Conservation (phyloP, 2,113 vertebrate genomes). For the Ageneiosus marmoratus region DNA sequence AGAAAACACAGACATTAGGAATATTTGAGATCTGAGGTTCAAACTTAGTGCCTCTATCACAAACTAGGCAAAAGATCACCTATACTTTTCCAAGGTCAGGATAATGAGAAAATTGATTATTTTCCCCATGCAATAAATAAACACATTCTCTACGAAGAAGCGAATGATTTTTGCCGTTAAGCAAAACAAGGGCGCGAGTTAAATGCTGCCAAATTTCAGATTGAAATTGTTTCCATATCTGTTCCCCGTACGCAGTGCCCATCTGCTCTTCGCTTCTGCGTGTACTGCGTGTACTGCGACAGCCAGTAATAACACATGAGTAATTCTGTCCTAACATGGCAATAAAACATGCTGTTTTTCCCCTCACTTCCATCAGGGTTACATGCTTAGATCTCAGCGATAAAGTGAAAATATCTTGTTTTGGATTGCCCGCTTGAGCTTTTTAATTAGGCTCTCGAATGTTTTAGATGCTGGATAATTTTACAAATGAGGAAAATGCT, state of each 20-base stretch:
- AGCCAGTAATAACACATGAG: constrained; percentile 57
- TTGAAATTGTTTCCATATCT: constrained; percentile 60
- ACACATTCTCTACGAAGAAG: constrained; percentile 49
- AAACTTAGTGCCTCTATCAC: constrained; percentile 3
- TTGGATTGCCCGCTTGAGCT: constrained; percentile 43
- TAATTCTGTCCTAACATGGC: constrained; percentile 56
- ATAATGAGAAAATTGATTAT: constrained; percentile 48
- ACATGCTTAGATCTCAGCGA: constrained; percentile 30
- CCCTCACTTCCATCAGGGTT: constrained; percentile 35
- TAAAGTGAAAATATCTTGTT: constrained; percentile 39
- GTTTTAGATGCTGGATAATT: constrained; percentile 23
- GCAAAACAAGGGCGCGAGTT: constrained; percentile 49
- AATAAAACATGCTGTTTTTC: constrained; percentile 46
- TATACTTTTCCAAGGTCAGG: constrained; percentile 41
- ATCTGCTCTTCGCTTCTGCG: constrained; percentile 49
- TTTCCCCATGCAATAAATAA: constrained; percentile 47
- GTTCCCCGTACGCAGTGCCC: constrained; percentile 48
- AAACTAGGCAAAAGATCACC: constrained; percentile 34
- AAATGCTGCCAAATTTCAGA: constrained; percentile 52
- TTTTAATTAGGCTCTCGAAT: constrained; percentile 36
- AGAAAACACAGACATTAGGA: neutral
- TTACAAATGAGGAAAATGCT: constrained; percentile 25
- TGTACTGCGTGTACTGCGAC: constrained; percentile 15
- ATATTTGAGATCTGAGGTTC: neutral
- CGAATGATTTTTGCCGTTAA: constrained; percentile 53